Evolutionary conservation across 2,888 invertebrate species (phyloP).

Genomic region (Coenonympha glycerion): DNA sequence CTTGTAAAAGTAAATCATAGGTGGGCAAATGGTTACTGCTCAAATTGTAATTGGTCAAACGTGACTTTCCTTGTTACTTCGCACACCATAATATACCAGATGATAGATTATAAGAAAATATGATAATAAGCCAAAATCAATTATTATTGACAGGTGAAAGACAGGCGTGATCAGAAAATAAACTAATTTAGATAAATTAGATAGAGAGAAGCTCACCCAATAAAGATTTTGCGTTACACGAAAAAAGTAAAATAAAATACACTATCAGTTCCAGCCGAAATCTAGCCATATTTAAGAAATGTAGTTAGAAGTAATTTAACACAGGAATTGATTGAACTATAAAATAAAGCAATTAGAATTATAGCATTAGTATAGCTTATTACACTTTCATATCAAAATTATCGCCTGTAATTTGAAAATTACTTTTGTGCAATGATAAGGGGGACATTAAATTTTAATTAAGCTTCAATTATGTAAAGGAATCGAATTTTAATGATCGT

Average conservation of each 20-base stretch:
- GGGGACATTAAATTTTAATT: background rate
- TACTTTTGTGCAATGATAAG: constrained; percentile 12
- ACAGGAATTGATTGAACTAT: background rate
- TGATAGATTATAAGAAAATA: no score
- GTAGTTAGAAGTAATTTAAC: constrained; percentile 1
- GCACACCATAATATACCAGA: no score
- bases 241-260: background rate
- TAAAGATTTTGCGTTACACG: background rate
- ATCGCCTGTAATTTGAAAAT: background rate
- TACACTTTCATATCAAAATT: background rate
- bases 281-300: background rate
- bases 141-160: no score
- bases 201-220: background rate
- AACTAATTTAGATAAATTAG: no score
- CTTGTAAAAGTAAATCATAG: no score
- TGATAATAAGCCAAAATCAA: no score
- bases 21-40: no score
- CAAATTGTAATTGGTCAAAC: no score
- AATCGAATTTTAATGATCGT: no score
- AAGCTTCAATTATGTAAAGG: no score
- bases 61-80: no score
- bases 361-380: constrained; percentile 1
- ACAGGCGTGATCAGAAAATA: no score
- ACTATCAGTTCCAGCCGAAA: background rate
- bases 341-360: background rate